Evolutionary conservation across 1,140 invertebrate species (phyloP).

Genomic region (Catajapyx aquilonaris): DNA sequence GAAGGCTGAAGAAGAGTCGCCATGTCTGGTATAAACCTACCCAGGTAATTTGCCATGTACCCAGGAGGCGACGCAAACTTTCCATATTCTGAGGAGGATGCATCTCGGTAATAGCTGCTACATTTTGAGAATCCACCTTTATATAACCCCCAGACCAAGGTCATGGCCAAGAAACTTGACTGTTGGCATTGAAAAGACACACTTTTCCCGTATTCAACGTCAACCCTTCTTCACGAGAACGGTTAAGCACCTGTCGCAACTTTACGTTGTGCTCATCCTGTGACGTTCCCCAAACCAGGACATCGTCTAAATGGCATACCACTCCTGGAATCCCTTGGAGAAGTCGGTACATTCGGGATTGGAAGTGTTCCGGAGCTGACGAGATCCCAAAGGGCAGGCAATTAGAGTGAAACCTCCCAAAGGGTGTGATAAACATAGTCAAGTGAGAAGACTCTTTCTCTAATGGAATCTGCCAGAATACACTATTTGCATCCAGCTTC

Average conservation of each 20-base stretch:
- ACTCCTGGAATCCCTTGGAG: conserved; percentile 15
- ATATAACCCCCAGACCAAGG: conserved; percentile 17
- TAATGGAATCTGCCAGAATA: conserved; percentile 13
- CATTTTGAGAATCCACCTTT: conserved; percentile 14
- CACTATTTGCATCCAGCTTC: conserved; percentile 11
- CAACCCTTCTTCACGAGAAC: conserved; percentile 16
- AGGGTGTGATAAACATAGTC: conserved; percentile 15
- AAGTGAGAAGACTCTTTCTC: conserved; percentile 9
- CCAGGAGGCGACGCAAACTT: conserved; percentile 19
- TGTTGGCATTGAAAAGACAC: conserved; percentile 9
- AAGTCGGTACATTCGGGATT: too few species aligned
- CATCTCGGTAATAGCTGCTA: conserved; percentile 17
- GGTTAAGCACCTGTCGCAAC: too few species aligned
- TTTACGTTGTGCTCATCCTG: too few species aligned
- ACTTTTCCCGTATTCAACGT: conserved; percentile 19
- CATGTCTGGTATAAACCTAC: conserved; percentile 16
- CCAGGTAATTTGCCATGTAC: conserved; percentile 20
- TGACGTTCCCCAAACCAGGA: too few species aligned
- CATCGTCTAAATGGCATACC: conserved; percentile 18
- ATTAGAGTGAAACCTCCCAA: conserved; percentile 13
- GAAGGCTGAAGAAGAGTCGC: too few species aligned
- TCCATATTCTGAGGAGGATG: conserved; percentile 15
- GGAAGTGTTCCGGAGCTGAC: conserved; percentile 7
- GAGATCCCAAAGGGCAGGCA: conserved; percentile 15
- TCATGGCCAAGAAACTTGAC: conserved; percentile 20